These are phyloP conservation scores for Metacarcinus magister DNA, from an alignment of 2,888 invertebrate genomes.

Conservation along the genomic window DNA sequence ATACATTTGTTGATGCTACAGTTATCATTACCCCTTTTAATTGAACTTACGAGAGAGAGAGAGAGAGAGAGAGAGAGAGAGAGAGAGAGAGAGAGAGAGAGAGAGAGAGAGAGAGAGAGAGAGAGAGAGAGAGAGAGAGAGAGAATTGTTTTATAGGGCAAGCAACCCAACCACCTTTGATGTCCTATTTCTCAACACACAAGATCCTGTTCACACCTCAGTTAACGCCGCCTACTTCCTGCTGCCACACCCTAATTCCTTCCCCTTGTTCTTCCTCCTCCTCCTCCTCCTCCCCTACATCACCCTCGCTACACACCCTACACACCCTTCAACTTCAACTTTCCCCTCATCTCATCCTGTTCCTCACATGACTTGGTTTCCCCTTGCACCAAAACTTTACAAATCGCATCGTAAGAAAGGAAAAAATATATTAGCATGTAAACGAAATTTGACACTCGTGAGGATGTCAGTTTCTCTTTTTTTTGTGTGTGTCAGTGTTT, in stretches of 20 bases:
- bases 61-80: conserved; percentile 26
- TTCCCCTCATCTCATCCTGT: background rate
- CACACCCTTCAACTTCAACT: background rate
- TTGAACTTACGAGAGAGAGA: background rate
- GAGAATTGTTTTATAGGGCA: background rate
- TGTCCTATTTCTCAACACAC: too few species aligned
- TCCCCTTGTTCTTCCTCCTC: background rate
- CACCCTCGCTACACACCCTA: background rate
- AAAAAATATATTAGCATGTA: background rate
- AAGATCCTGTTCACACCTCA: too few species aligned
- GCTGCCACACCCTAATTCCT: too few species aligned
- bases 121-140: conserved; percentile 39
- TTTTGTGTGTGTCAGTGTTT: background rate
- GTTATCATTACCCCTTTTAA: background rate
- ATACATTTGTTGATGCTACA: background rate
- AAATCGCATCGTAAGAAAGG: background rate
- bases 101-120: conserved; percentile 8
- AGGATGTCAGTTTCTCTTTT: background rate
- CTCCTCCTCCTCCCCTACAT: background rate
- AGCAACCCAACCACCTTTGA: too few species aligned
- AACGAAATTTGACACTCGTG: background rate
- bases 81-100: conserved; percentile 8
- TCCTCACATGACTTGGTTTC: background rate
- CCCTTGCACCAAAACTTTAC: background rate
- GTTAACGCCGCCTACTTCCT: background rate